These are phyloP conservation scores for Leptarthrus brevirostris DNA, from an alignment of 2,888 invertebrate genomes.

Conservation along the genomic window DNA sequence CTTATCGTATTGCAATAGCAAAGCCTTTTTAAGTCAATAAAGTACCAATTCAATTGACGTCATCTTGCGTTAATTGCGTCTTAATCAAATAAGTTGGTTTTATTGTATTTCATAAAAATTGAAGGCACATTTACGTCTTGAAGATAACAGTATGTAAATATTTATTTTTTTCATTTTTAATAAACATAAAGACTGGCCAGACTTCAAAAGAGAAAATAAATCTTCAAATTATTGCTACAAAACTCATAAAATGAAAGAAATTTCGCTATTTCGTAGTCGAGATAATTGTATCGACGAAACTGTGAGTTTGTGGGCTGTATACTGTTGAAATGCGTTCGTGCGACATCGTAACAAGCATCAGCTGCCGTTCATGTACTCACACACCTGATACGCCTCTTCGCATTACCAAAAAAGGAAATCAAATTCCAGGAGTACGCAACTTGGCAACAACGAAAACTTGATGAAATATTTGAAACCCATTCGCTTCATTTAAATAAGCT, in stretches of 20 bases:
- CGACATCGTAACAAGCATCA: neutral
- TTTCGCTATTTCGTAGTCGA: neutral
- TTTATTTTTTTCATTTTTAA: neutral
- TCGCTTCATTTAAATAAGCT: conserved; percentile 40
- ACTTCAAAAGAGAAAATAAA: neutral
- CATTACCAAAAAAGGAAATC: conserved; percentile 50
- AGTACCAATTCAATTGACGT: no score
- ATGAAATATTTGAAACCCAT: conserved; percentile 28
- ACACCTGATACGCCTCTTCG: conserved; percentile 32
- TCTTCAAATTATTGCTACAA: neutral
- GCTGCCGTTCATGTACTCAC: conserved; percentile 8
- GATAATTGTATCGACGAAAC: neutral
- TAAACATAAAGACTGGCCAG: neutral
- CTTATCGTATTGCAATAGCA: no score
- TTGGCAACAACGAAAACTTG: conserved; percentile 47
- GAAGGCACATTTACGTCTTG: no score
- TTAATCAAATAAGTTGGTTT: no score
- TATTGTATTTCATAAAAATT: no score
- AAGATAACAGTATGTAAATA: no score
- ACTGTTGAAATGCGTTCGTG: neutral
- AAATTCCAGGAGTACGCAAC: conserved; percentile 48
- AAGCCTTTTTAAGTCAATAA: no score
- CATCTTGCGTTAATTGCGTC: no score
- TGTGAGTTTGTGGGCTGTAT: no score
- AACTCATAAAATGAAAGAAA: neutral